phyloP scores from a whole-genome alignment of 2,888 invertebrate species.

The Drosophila robusta region DNA sequence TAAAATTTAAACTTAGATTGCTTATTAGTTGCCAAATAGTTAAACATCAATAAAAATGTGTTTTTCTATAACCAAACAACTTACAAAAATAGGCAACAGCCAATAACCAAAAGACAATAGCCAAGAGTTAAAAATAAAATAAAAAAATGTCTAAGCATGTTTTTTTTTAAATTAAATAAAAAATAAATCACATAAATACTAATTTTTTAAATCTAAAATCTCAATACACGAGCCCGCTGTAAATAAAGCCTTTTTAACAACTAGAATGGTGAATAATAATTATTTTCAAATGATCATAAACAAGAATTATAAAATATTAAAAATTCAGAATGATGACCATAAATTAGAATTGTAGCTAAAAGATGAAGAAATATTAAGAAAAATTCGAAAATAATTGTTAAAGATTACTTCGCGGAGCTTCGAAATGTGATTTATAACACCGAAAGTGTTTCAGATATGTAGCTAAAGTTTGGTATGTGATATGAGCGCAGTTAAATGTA shows the following conservation, averaged over 20 bases:
- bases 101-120: no score
- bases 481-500: conserved; percentile 10
- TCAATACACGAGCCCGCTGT: not conserved
- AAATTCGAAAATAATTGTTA: not conserved
- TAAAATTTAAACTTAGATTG: no score
- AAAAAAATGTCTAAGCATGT: no score
- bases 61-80: not conserved
- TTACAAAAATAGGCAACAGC: no score
- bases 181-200: not conserved
- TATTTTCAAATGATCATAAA: not conserved
- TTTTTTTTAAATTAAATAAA: no score
- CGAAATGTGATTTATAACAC: not conserved
- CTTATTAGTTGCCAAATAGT: not conserved
- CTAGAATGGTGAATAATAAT: no score
- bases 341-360: not conserved
- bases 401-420: no score
- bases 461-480: not conserved
- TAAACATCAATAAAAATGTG: not conserved
- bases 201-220: not conserved
- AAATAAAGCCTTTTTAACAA: no score
- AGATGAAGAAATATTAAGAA: not conserved
- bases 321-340: not conserved
- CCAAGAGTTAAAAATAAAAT: not conserved
- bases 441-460: not conserved
- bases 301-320: not conserved